A percentile compares a stretch with the other conserved stretches of the same genome.
Evolutionary conservation across 2,113 vertebrate species (phyloP).

Genomic region (Neomonachus schauinslandi): DNA sequence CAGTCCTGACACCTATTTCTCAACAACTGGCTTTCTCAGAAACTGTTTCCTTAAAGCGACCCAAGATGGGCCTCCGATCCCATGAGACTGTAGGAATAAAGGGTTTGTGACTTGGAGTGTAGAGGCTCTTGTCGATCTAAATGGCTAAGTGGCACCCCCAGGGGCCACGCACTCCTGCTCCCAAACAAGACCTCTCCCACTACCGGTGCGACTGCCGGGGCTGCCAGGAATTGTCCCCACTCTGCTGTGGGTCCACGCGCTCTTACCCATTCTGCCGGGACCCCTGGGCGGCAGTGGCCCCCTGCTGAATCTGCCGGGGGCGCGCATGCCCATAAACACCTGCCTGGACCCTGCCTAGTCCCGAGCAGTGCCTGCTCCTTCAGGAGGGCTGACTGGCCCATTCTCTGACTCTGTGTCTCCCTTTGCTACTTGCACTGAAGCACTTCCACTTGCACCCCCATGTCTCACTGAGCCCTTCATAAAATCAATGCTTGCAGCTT

Average conservation of each 20-base stretch:
- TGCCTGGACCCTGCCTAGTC: neutral
- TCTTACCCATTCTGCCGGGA: neutral
- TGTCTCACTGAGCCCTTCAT: neutral
- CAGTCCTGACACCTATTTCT: neutral
- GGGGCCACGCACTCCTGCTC: neutral
- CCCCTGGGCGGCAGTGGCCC: neutral
- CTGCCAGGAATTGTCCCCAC: neutral
- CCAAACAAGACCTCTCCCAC: neutral
- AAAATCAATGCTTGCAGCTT: neutral
- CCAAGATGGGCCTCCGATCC: neutral
- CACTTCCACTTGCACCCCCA: neutral
- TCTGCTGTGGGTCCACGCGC: fast-evolving
- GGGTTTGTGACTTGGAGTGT: neutral
- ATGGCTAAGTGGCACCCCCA: neutral
- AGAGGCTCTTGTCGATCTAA: neutral
- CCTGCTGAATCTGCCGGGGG: too few species aligned
- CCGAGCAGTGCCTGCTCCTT: neutral
- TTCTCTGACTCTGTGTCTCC: neutral
- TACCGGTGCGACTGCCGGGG: neutral
- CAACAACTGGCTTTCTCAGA: neutral
- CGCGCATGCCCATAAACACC: too few species aligned
- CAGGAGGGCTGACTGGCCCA: fast-evolving
- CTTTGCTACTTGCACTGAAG: neutral
- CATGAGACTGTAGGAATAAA: neutral
- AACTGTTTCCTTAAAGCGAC: neutral